phyloP scores from a whole-genome alignment of 2,113 vertebrate genomes.

The Scomber japonicus region DNA sequence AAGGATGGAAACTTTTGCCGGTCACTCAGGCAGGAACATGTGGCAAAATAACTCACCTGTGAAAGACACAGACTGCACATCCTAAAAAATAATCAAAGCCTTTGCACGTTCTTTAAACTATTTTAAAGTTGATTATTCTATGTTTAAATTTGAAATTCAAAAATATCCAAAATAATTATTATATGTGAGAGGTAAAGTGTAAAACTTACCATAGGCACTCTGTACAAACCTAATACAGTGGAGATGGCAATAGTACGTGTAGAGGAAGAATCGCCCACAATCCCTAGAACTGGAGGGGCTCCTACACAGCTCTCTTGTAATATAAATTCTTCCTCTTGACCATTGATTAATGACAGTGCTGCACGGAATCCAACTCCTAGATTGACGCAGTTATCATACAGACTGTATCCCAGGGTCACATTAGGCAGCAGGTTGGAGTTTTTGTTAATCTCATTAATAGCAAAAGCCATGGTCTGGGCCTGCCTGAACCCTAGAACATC shows the following conservation, averaged over 20 bases:
- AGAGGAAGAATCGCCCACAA: constrained; percentile 75
- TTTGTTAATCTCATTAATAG: constrained; percentile 64
- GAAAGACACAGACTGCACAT: no score
- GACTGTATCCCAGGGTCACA: background rate
- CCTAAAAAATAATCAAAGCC: no score
- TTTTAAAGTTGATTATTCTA: no score
- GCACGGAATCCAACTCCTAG: constrained; percentile 71
- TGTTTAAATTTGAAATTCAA: no score
- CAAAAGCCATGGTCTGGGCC: constrained; percentile 78
- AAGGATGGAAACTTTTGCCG: constrained; percentile 49
- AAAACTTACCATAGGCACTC: constrained; percentile 73
- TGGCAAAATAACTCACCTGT: constrained; percentile 61
- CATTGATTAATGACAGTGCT: constrained; percentile 65
- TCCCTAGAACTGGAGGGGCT: constrained; percentile 69
- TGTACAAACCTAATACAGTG: constrained; percentile 72
- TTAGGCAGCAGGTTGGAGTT: no score
- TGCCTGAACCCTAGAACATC: constrained; percentile 68
- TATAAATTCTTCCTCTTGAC: constrained; percentile 48
- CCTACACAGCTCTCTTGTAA: constrained; percentile 58
- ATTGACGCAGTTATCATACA: constrained; percentile 76
- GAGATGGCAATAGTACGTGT: constrained; percentile 78
- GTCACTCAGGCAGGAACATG: constrained; percentile 54
- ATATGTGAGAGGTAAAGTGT: no score
- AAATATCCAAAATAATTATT: no score
- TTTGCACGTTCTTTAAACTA: no score